These are phyloP conservation scores for Clarias magur DNA, from an alignment of 2,113 vertebrate genomes.

Conservation along the genomic window DNA sequence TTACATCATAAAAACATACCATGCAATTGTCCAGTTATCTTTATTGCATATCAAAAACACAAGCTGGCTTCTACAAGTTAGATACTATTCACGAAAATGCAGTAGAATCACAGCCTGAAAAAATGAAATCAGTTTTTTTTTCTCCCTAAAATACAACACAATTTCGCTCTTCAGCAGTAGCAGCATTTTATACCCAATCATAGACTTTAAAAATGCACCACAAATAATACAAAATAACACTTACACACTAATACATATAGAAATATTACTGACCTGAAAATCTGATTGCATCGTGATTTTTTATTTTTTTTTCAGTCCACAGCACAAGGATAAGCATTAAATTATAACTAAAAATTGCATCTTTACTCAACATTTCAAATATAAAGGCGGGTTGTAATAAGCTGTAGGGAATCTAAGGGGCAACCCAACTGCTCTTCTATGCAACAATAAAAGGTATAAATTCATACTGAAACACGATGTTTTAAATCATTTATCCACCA, in stretches of 20 bases:
- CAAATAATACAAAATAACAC: slow-evolving; percentile 22
- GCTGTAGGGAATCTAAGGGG: not conserved
- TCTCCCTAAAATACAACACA: not conserved
- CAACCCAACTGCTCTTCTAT: not conserved
- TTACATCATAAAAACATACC: not conserved
- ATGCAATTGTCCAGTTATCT: not conserved
- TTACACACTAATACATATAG: slow-evolving; percentile 1
- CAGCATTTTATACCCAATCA: slow-evolving; percentile 44
- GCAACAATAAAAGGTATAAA: not conserved
- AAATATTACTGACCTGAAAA: slow-evolving; percentile 1
- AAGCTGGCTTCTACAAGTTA: not conserved
- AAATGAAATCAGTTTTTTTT: slow-evolving; percentile 17
- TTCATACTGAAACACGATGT: not conserved
- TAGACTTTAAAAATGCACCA: slow-evolving; percentile 11
- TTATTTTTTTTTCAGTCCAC: not conserved
- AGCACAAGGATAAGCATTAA: not conserved
- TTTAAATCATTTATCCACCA: not conserved
- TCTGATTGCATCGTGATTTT: not conserved
- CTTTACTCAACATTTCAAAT: not conserved
- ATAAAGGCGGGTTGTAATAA: not conserved
- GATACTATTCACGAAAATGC: not conserved
- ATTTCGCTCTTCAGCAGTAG: slow-evolving; percentile 45
- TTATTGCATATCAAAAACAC: slow-evolving; percentile 39
- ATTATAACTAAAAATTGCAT: not conserved
- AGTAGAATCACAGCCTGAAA: not conserved